phyloP scores from a whole-genome alignment of 2,888 invertebrate genomes.

The Leucophenga maculata region DNA sequence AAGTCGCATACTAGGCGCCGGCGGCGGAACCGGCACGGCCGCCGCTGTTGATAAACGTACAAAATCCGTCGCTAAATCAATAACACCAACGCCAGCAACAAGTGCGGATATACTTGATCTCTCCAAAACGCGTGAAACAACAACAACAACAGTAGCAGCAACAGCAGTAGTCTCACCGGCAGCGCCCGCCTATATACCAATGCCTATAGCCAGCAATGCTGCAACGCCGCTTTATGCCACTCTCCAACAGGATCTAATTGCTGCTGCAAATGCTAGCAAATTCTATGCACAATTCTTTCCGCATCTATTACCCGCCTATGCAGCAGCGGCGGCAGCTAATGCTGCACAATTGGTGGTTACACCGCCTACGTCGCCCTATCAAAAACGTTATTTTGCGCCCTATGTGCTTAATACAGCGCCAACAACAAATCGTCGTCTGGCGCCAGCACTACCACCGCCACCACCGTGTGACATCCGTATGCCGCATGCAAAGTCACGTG shows the following conservation, averaged over 20 bases:
- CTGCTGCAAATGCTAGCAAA: constrained; percentile 67
- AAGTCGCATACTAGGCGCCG: constrained; percentile 58
- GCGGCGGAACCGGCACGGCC: constrained; percentile 29
- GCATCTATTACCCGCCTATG: constrained; percentile 63
- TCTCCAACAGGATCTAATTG: constrained; percentile 59
- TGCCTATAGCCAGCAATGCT: constrained; percentile 9
- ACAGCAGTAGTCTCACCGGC: neutral
- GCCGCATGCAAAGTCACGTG: neutral
- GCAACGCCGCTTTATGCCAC: constrained; percentile 21
- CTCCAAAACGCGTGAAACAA: constrained; percentile 57
- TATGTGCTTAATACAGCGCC: constrained; percentile 49
- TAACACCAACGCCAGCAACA: constrained; percentile 18
- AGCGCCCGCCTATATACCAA: neutral
- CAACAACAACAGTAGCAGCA: constrained; percentile 27
- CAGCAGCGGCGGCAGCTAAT: constrained; percentile 55
- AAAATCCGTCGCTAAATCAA: neutral
- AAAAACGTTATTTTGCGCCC: constrained; percentile 60
- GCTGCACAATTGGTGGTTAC: constrained; percentile 52
- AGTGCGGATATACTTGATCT: constrained; percentile 63
- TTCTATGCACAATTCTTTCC: constrained; percentile 69
- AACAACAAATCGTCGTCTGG: constrained; percentile 15
- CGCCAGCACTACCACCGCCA: constrained; percentile 8
- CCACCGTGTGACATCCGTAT: constrained; percentile 33
- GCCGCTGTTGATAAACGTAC: neutral
- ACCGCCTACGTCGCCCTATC: constrained; percentile 54